Percentiles rank a stretch among this genome's conserved stretches.
phyloP scores from a whole-genome alignment of 2,113 vertebrate species.

The Capreolus pygargus region DNA sequence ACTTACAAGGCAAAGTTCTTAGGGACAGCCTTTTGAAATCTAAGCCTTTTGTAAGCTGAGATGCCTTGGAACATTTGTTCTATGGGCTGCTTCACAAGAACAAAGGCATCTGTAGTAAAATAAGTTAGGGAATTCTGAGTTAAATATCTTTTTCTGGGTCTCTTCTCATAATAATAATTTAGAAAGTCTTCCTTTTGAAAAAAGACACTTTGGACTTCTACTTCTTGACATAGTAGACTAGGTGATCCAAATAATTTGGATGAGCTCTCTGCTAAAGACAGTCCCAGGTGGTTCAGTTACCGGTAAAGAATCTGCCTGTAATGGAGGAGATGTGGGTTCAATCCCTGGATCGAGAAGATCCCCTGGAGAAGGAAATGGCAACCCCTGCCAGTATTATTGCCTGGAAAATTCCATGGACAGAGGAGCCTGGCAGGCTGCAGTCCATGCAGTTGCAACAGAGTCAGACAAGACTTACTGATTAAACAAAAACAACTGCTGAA shows the following conservation, averaged over 20 bases:
- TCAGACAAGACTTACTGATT: neutral
- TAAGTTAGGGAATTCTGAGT: neutral
- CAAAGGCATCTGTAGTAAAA: constrained; percentile 10
- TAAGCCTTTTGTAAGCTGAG: constrained; percentile 47
- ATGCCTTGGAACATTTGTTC: constrained; percentile 24
- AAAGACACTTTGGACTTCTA: neutral
- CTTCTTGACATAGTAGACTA: neutral
- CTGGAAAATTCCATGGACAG: neutral
- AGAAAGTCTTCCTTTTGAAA: neutral
- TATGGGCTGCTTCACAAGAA: neutral
- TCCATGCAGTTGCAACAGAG: neutral
- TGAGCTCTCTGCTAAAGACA: neutral
- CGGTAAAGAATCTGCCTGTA: neutral
- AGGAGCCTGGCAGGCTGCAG: neutral
- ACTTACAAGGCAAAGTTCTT: constrained; percentile 28
- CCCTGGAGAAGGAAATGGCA: neutral
- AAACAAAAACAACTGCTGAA: neutral
- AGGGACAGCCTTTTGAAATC: constrained; percentile 48
- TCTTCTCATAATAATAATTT: neutral
- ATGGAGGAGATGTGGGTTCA: neutral
- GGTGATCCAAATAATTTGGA: neutral
- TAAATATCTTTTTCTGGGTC: neutral
- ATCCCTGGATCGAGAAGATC: neutral
- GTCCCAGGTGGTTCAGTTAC: neutral
- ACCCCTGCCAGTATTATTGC: neutral